phyloP scores from a whole-genome alignment of 1,140 invertebrate species.

The Caligus rogercresseyi region DNA sequence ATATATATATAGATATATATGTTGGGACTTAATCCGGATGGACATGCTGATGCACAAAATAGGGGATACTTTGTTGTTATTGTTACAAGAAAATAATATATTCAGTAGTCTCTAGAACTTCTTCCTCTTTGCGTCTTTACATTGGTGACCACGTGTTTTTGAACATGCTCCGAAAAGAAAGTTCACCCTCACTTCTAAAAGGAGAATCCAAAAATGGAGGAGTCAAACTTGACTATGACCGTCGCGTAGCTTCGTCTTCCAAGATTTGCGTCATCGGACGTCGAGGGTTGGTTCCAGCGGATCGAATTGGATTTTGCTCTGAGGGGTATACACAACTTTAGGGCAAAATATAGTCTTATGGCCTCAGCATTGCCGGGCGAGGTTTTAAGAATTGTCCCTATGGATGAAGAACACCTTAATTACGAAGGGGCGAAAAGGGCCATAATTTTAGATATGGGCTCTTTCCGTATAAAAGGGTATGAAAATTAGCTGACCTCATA shows the following conservation, averaged over 20 bases:
- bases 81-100: too few relatives aligned
- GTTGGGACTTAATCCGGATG: too few relatives aligned
- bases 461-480: background rate
- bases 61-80: too few relatives aligned
- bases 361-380: background rate
- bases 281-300: background rate
- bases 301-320: background rate
- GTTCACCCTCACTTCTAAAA: background rate
- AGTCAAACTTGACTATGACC: background rate
- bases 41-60: too few relatives aligned
- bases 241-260: background rate
- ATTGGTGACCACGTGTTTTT: too few relatives aligned
- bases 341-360: background rate
- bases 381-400: background rate
- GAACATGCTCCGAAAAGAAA: background rate
- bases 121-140: too few relatives aligned
- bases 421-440: background rate
- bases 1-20: too few relatives aligned
- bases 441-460: background rate
- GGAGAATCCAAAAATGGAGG: background rate
- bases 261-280: background rate
- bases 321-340: background rate
- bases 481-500: background rate
- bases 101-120: too few relatives aligned
- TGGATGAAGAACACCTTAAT: background rate